phyloP scores from a whole-genome alignment of 2,797 vertebrate genomes.

The Acomys russatus region DNA sequence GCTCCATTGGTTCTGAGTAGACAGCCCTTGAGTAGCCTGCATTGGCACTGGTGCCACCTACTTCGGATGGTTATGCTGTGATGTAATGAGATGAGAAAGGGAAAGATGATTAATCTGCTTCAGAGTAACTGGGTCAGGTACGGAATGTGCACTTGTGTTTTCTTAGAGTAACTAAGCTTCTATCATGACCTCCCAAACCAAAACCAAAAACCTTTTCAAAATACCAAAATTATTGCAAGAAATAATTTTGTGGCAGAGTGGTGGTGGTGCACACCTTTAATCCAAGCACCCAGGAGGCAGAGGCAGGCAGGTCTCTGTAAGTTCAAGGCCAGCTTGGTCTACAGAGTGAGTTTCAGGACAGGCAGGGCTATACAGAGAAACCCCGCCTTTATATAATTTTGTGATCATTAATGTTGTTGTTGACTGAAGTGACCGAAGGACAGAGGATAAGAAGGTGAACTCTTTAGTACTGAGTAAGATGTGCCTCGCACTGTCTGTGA shows the following conservation, averaged over 20 bases:
- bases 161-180: neutral
- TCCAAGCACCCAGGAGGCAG: too few species aligned
- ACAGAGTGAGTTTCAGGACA: too few species aligned
- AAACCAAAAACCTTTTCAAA: neutral
- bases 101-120: conserved; percentile 44
- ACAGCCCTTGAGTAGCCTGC: neutral
- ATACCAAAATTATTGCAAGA: neutral
- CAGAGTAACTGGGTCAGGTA: neutral
- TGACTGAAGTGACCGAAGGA: neutral
- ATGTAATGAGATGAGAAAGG: conserved; percentile 21
- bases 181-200: neutral
- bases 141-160: conserved; percentile 31
- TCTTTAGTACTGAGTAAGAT: neutral
- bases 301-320: too few species aligned
- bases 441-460: neutral
- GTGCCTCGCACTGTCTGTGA: neutral
- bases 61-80: neutral
- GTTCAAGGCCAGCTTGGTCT: too few species aligned
- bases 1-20: neutral
- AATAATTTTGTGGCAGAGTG: neutral
- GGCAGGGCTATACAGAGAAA: too few species aligned
- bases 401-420: neutral
- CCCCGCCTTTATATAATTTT: neutral
- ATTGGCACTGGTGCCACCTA: neutral
- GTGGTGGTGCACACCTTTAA: too few species aligned